Conservation (phyloP, 2,888 invertebrate species). For the Anorthoa munda region DNA sequence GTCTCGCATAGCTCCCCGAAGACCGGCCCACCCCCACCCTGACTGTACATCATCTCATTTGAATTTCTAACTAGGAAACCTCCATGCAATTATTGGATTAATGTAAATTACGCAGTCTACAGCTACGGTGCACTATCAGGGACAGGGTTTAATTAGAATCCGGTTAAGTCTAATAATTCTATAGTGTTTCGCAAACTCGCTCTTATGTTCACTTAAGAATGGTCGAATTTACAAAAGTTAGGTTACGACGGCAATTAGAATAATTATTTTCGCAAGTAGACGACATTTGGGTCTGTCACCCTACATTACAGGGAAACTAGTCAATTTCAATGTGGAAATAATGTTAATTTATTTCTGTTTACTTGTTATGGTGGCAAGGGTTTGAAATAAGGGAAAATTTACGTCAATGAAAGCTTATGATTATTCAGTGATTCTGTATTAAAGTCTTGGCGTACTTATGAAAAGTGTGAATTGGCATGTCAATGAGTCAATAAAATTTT, state of each 20-base stretch:
- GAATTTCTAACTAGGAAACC: slow-evolving; percentile 98
- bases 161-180: slow-evolving; percentile 89
- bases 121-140: slow-evolving; percentile 90
- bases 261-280: slow-evolving; percentile 66
- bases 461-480: background rate
- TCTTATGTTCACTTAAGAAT: slow-evolving; percentile 74
- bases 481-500: background rate
- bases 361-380: slow-evolving; percentile 27
- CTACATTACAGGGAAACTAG: slow-evolving; percentile 55
- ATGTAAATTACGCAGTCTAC: slow-evolving; percentile 97
- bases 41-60: slow-evolving; percentile 95
- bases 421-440: slow-evolving; percentile 16
- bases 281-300: slow-evolving; percentile 61
- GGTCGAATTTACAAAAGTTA: slow-evolving; percentile 65
- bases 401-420: slow-evolving; percentile 1
- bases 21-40: slow-evolving; percentile 79
- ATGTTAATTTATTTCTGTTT: slow-evolving; percentile 56
- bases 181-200: slow-evolving; percentile 78
- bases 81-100: slow-evolving; percentile 98
- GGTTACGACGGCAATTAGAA: slow-evolving; percentile 59
- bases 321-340: slow-evolving; percentile 53
- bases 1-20: slow-evolving; percentile 81
- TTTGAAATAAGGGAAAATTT: slow-evolving; percentile 24
- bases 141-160: slow-evolving; percentile 90
- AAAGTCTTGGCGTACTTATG: background rate